phyloP scores from a whole-genome alignment of 2,113 vertebrate genomes.

The Bombycilla garrulus region DNA sequence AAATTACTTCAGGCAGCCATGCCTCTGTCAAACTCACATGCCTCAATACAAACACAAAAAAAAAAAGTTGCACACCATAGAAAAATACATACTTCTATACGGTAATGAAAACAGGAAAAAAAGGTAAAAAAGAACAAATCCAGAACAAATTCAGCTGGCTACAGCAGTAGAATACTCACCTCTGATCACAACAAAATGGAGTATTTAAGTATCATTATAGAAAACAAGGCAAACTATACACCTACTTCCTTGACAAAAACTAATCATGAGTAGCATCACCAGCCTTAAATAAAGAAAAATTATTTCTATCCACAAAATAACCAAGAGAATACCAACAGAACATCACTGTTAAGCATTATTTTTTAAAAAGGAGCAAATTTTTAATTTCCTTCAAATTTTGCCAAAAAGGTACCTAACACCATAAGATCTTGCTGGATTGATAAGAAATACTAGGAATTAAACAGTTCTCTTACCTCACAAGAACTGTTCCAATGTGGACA shows the following conservation, averaged over 20 bases:
- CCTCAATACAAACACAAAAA: neutral
- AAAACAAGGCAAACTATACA: neutral
- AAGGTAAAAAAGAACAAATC: neutral
- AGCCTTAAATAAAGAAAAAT: neutral
- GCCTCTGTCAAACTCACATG: neutral
- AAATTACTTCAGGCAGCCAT: neutral
- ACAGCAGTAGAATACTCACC: neutral
- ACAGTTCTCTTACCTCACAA: neutral
- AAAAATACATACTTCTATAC: neutral
- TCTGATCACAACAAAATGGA: neutral
- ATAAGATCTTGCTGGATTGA: neutral
- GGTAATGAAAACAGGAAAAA: neutral
- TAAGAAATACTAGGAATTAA: neutral
- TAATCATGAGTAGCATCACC: neutral
- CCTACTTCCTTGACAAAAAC: neutral
- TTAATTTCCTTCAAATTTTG: neutral
- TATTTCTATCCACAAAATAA: neutral
- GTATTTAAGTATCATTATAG: neutral
- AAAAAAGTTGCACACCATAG: neutral
- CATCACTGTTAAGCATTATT: neutral
- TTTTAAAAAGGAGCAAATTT: neutral
- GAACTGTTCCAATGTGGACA: neutral
- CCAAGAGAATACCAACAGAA: neutral
- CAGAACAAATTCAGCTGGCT: neutral
- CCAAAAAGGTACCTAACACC: neutral